Evolutionary conservation across 2,888 invertebrate genomes (phyloP), one percentile per base, ranked within the genome.

Genomic region (Lycophotia porphyrea): DNA sequence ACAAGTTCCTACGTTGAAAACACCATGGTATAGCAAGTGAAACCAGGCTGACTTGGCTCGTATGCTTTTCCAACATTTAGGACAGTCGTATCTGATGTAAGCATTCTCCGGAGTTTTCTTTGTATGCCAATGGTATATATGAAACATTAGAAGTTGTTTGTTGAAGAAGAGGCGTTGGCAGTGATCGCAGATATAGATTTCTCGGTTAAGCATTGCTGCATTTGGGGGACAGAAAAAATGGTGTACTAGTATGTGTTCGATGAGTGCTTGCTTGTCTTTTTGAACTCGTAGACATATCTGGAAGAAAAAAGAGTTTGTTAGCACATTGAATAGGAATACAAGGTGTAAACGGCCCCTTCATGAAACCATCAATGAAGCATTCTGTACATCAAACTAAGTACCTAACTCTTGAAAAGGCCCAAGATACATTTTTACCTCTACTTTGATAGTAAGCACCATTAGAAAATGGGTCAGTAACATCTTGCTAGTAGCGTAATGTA

Each of bases 131-230:
- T 84, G 78, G 0, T 63, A 52, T 0, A 93, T 90, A 34, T 95
- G 95, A 0, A 86, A 49, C 0, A 78, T 34, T 0, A 95, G 68
- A 0, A 93, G 71, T 0, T 78, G 60, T 60, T 95, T 95, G 76
- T 95, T 95, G 81, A 95, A 95, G 84, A 94, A 95, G 8, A 95
- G 65, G 0, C 85, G 73, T 0, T 83, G 34, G 24, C 95, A 95
- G 0, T 82, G 2, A 1, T 93, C 84, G 9, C 95, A 95, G 0
- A 94, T 82, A 73, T 87, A 95, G 4, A 94, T 87, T 36, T 94
- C 90, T 0, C 93, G 84, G 75, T 94, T 93, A 0, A 95, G 82
- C 0, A 91, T 71, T 0, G 69, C 68, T 0, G 95, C 92, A 0
- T 87, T 74, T 0, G 90, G 89, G 0, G 93, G 87, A n/a, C 92